Evolutionary conservation across 2,113 vertebrate genomes (phyloP), one percentile per base, ranked within the genome.

Genomic region (Synchiropus splendidus): DNA sequence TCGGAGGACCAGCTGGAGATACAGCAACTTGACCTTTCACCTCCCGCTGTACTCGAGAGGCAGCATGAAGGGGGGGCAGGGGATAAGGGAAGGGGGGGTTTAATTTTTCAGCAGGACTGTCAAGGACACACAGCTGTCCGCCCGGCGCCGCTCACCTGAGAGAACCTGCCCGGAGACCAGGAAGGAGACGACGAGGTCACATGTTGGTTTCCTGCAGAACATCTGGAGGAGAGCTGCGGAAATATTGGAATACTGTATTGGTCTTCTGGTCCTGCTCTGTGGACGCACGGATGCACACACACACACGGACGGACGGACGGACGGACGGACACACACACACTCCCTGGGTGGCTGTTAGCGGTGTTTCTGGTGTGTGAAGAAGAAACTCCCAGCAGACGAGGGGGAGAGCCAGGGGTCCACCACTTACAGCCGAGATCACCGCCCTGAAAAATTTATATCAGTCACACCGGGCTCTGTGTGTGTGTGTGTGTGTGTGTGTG

Each of bases 81-180:
- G 32, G 51, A 12, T 33, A 18, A 10, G 48, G 32, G 39, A 52
- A 54, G 51, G 42, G 31, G 10, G 48, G 64, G 42, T 73, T 77
- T 45, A 75, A 78, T 75, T 73, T 79, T 81, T 74, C 58, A 78
- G 45, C 35, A 74, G 75, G 48, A 61, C 70, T 72, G 61, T 66
- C 67, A 79, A 74, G 68, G 72, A 67, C 74, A 54, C 30, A 34
- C 41, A 39, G 45, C 30, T 48, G 55, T 30, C 39, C 11, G 8
- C 45, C 18, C 45, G 11, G 53, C 46, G 60, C 48, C 49, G 18
- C 40, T 72, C 64, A 60, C 58, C 49, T 70, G 58, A 58, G 58
- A 62, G 6, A 45, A 60, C 18, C 43, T 34, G 45, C 16, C 41
- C 12, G 2, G 47, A 58, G 21, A 27, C 21, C 21, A 27, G 4